Conservation (phyloP, 2,797 vertebrate species). For the Diplodus sargus region DNA sequence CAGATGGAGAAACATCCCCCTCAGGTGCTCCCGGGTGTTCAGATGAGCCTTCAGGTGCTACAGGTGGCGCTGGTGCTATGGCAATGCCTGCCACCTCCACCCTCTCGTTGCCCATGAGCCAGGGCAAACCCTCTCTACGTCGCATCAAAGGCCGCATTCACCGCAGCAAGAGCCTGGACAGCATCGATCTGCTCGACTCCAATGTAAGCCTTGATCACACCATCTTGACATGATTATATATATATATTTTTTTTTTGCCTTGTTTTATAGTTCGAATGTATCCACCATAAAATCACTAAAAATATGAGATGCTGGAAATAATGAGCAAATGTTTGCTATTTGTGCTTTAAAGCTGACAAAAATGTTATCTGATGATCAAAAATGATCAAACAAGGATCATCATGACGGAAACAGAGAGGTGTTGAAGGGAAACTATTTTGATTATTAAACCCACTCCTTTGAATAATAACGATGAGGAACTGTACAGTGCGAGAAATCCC, state of each 20-base stretch:
- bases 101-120: slow-evolving; percentile 86
- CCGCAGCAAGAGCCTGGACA: slow-evolving; percentile 95
- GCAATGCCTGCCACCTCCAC: slow-evolving; percentile 81
- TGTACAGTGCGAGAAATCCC: neutral
- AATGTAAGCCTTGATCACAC: slow-evolving; percentile 84
- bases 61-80: slow-evolving; percentile 76
- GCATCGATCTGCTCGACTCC: slow-evolving; percentile 93
- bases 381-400: no score
- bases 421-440: neutral
- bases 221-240: neutral
- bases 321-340: neutral
- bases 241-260: no score
- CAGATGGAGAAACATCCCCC: slow-evolving; percentile 86
- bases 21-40: slow-evolving; percentile 68
- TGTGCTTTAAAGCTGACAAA: no score
- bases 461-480: neutral
- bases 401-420: neutral
- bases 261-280: no score
- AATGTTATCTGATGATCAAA: no score
- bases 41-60: slow-evolving; percentile 74
- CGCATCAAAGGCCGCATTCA: slow-evolving; percentile 97
- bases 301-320: neutral
- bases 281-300: neutral
- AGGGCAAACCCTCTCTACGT: slow-evolving; percentile 94
- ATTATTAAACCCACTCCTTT: neutral